phyloP scores from a whole-genome alignment of 2,888 invertebrate genomes.

The Heteromurus nitidus region DNA sequence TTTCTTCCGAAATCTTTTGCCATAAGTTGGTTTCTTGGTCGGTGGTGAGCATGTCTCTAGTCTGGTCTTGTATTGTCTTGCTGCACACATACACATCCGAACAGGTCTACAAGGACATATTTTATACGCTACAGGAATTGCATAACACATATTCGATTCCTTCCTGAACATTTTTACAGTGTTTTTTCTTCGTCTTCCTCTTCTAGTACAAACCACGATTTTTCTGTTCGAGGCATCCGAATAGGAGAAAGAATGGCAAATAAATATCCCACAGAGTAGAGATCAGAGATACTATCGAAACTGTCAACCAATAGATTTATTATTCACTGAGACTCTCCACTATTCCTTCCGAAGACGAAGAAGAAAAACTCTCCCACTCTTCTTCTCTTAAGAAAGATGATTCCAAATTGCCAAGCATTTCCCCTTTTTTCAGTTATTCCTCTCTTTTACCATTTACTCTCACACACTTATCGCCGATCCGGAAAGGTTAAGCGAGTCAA shows the following conservation, averaged over 20 bases:
- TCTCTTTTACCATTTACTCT: conserved; percentile 40
- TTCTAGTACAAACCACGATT: not conserved
- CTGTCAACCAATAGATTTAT: conserved; percentile 70
- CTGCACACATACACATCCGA: not conserved
- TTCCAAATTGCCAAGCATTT: conserved; percentile 57
- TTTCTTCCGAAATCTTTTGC: too few relatives aligned
- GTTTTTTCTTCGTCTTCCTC: conserved; percentile 1
- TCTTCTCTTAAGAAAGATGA: conserved; percentile 40
- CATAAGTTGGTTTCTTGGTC: not conserved
- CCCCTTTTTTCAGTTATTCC: conserved; percentile 21
- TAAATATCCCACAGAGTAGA: conserved; percentile 71
- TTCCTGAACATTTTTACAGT: not conserved
- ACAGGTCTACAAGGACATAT: conserved; percentile 28
- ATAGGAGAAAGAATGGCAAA: conserved; percentile 54
- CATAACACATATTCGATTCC: conserved; percentile 42
- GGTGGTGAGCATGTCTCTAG: not conserved
- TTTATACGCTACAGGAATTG: conserved; percentile 38
- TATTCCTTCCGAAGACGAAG: too few relatives aligned
- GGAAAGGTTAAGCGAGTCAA: conserved; percentile 49
- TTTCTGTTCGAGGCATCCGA: not conserved
- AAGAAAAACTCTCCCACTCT: not conserved
- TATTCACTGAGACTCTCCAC: conserved; percentile 58
- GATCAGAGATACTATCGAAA: conserved; percentile 70
- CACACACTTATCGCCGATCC: conserved; percentile 41
- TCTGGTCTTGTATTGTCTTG: conserved; percentile 1